Evolutionary conservation across 2,797 vertebrate genomes (phyloP), one percentile per base, ranked within the genome.

Genomic region (Anguilla megastoma): DNA sequence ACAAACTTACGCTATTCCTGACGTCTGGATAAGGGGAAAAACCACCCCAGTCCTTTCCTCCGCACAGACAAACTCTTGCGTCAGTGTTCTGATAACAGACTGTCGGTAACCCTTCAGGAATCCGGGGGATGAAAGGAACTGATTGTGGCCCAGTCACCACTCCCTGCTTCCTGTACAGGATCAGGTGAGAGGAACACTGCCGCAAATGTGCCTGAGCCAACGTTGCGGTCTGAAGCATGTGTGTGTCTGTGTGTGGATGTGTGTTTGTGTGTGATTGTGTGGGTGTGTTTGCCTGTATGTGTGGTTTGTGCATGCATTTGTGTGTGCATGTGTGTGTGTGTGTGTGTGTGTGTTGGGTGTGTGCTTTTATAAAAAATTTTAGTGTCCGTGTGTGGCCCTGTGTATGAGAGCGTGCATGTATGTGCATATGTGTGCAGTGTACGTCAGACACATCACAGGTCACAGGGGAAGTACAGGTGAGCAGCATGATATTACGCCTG

Each of bases 1-100:
- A 90, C 88, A 90, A 91, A 88, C 90, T 89, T 93, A 4, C 93
- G 92, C 92, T 94, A 91, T 94, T 94, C 89, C 90, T 90, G 86
- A 66, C 83, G 90, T 89, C 89, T 90, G 90, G 36, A 10, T 1
- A 89, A 76, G 12, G 27, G 33, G 9, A 48, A 82, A n/a, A 90
- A 86, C 92, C 92, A 93, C 90, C 87, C 90, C 89, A 5, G 33
- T 7, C 92, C 89, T 88, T 91, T 91, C 90, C 91, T 90, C 87
- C 84, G 60, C 85, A 41, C 18, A 89, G 91, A 80, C 90, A 69
- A 87, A 89, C 89, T 89, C 86, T 88, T 91, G 89, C 91, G 89
- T 93, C 90, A 86, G 88, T 50, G 9, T 87, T 71, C 89, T 92
- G 93, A 95, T 94, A 94, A 94, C 91, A 89, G 88, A 87, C 60